phyloP scores from a whole-genome alignment of 1,140 invertebrate genomes.

The Homalodisca vitripennis region DNA sequence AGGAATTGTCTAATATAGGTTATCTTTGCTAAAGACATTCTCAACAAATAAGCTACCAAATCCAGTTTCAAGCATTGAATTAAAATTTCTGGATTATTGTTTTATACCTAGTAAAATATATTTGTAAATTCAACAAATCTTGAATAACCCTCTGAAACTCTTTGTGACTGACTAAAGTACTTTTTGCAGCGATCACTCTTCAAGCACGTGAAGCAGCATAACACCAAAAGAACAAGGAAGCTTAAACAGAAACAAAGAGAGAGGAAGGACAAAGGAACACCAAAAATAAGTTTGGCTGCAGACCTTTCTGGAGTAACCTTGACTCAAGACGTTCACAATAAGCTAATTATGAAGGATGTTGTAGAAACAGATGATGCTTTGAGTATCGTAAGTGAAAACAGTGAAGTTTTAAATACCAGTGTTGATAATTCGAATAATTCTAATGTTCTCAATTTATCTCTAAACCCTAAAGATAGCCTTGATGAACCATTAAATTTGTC shows the following conservation, averaged over 20 bases:
- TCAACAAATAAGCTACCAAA: background rate
- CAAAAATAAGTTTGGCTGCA: background rate
- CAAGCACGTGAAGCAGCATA: background rate
- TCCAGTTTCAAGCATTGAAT: background rate
- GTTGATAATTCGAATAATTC: background rate
- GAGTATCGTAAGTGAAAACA: background rate
- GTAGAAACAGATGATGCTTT: background rate
- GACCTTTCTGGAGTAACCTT: background rate
- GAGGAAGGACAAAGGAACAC: background rate
- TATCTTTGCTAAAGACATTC: background rate
- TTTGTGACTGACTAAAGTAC: background rate
- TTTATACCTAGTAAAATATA: background rate
- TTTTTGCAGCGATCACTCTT: slow-evolving; percentile 1
- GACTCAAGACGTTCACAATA: background rate
- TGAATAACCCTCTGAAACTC: background rate
- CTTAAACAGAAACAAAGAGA: background rate
- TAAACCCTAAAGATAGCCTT: background rate
- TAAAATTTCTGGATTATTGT: background rate
- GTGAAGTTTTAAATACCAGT: background rate
- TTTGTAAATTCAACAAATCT: background rate
- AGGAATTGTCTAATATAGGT: background rate
- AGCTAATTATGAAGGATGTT: background rate
- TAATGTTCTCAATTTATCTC: background rate
- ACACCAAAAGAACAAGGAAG: background rate
- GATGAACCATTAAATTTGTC: background rate